These are phyloP conservation scores for Torymus tubicola DNA, from an alignment of 2,888 invertebrate species.

Conservation along the genomic window DNA sequence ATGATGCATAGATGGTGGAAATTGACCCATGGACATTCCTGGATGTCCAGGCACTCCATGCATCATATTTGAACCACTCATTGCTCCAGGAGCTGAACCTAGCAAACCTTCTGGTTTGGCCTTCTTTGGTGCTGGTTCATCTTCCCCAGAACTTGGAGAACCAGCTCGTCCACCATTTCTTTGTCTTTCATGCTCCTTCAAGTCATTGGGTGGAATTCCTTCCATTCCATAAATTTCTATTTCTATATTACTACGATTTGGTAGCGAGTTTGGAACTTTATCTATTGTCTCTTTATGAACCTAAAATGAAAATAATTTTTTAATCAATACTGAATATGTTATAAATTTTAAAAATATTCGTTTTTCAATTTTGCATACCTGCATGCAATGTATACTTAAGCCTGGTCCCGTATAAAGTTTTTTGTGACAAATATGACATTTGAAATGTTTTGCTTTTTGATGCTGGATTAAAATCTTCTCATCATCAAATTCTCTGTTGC, in stretches of 20 bases:
- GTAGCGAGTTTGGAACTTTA: slow-evolving; percentile 98
- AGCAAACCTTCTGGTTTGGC: slow-evolving; percentile 84
- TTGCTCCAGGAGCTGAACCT: slow-evolving; percentile 81
- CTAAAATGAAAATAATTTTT: slow-evolving; percentile 74
- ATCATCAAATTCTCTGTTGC: slow-evolving; percentile 99
- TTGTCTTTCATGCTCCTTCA: slow-evolving; percentile 95
- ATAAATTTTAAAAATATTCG: neutral
- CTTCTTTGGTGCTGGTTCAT: slow-evolving; percentile 89
- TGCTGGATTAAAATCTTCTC: slow-evolving; percentile 99
- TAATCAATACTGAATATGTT: slow-evolving; percentile 1
- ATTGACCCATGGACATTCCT: slow-evolving; percentile 80
- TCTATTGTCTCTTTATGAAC: slow-evolving; percentile 99
- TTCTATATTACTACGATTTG: slow-evolving; percentile 98
- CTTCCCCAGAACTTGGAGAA: slow-evolving; percentile 89
- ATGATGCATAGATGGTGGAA: slow-evolving; percentile 79
- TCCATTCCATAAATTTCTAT: slow-evolving; percentile 99
- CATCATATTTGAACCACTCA: slow-evolving; percentile 81
- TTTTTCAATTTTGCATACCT: slow-evolving; percentile 80
- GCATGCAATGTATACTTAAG: slow-evolving; percentile 99
- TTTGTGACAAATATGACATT: slow-evolving; percentile 99
- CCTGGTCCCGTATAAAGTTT: slow-evolving; percentile 99
- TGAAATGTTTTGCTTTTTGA: slow-evolving; percentile 99
- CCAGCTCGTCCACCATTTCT: slow-evolving; percentile 84
- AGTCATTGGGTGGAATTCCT: slow-evolving; percentile 97
- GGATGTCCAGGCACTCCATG: slow-evolving; percentile 77